Evolutionary conservation across 2,113 vertebrate species (phyloP).

Genomic region (Nannospalax galili): DNA sequence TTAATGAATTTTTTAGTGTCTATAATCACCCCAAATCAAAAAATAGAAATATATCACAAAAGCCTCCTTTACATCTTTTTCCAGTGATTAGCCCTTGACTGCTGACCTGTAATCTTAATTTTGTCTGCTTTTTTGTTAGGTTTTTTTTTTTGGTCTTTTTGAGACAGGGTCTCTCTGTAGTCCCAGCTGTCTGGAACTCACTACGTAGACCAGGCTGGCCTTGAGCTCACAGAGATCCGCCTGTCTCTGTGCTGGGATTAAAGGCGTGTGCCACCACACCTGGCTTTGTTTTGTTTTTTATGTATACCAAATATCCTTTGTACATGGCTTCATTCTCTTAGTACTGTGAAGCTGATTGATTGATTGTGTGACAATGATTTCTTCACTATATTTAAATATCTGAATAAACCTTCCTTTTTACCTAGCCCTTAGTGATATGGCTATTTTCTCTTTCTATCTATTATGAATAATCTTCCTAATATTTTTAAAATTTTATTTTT

Average conservation of each 20-base stretch:
- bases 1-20: background rate
- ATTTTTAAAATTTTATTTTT: too few species aligned
- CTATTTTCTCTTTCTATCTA: background rate
- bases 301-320: background rate
- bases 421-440: background rate
- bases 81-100: background rate
- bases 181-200: too few species aligned
- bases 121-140: background rate
- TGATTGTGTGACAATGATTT: background rate
- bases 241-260: too few species aligned
- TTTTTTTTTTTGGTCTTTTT: background rate
- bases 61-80: background rate
- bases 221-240: too few species aligned
- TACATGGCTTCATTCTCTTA: background rate
- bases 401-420: background rate
- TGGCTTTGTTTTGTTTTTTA: too few species aligned
- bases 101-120: background rate
- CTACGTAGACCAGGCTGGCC: too few species aligned
- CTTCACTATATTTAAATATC: background rate
- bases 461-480: background rate
- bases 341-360: background rate
- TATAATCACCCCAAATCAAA: background rate
- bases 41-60: background rate
- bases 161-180: too few species aligned
- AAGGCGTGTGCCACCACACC: too few species aligned